phyloP scores from a whole-genome alignment of 2,113 vertebrate genomes.

The Lophotis ruficrista region DNA sequence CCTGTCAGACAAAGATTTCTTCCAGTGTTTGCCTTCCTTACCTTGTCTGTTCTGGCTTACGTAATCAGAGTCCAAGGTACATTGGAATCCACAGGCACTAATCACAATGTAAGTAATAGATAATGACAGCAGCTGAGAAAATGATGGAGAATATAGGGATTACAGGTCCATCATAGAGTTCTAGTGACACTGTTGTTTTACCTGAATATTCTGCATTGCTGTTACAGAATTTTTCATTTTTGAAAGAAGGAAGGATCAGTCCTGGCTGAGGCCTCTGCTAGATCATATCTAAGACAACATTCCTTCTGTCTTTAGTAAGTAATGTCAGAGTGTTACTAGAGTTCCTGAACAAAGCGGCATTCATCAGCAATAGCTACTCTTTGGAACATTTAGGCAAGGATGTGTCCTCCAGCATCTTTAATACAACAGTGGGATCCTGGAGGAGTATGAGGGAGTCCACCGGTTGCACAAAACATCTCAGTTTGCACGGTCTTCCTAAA shows the following conservation, averaged over 20 bases:
- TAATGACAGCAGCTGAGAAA: background rate
- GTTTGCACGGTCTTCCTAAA: background rate
- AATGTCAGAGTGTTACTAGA: background rate
- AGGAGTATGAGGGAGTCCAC: background rate
- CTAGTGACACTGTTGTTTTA: background rate
- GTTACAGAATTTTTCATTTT: background rate
- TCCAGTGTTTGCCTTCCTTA: background rate
- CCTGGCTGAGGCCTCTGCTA: background rate
- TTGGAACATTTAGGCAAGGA: background rate
- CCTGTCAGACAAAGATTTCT: background rate
- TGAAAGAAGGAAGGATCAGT: background rate
- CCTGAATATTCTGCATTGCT: background rate
- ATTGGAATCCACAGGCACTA: background rate
- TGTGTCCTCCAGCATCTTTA: background rate
- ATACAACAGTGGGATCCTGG: background rate
- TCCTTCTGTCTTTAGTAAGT: background rate
- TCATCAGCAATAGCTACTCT: background rate
- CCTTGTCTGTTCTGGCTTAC: background rate
- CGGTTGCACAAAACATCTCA: background rate
- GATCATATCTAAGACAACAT: background rate
- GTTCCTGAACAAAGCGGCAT: background rate
- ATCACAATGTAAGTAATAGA: background rate
- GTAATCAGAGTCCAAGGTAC: background rate
- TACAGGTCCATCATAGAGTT: background rate
- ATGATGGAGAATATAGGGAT: background rate